Evolutionary conservation across 35 echinoderm and acorn worm species (phyloP).

Genomic region (Heliocidaris erythrogramma): DNA sequence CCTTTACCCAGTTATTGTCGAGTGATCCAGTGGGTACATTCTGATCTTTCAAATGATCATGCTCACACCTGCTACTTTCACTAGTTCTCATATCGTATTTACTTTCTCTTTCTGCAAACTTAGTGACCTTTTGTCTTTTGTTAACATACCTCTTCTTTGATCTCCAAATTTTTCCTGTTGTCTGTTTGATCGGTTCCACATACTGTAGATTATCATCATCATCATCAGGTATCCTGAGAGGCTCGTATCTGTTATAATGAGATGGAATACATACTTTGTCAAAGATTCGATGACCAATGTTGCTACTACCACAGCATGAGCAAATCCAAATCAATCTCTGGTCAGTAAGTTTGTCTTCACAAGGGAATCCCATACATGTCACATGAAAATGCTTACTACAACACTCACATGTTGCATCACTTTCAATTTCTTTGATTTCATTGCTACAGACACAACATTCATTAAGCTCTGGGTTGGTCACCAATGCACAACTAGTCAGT

Average conservation of each 20-base stretch:
- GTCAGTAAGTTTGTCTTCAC: neutral
- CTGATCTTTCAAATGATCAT: neutral
- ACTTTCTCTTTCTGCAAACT: neutral
- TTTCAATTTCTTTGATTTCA: neutral
- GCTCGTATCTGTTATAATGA: conserved; percentile 29
- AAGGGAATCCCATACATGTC: conserved; percentile 6
- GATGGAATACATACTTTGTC: conserved; percentile 16
- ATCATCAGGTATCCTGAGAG: neutral
- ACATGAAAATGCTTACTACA: conserved; percentile 20
- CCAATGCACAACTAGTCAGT: neutral
- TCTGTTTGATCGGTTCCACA: neutral
- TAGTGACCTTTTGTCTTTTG: neutral
- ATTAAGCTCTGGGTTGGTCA: neutral
- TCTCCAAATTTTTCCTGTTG: neutral
- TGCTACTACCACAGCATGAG: neutral
- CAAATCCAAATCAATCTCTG: conserved; percentile 43
- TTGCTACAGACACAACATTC: neutral
- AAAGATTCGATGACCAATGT: neutral
- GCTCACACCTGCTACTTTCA: neutral
- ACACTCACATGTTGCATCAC: neutral
- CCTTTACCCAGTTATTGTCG: neutral
- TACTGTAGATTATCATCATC: neutral
- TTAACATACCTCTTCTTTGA: conserved; percentile 18
- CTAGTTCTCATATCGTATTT: neutral
- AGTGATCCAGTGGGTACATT: neutral